Base-by-base conservation (phyloP, 1,140 invertebrate genomes). In the Hycleus cichorii region DNA sequence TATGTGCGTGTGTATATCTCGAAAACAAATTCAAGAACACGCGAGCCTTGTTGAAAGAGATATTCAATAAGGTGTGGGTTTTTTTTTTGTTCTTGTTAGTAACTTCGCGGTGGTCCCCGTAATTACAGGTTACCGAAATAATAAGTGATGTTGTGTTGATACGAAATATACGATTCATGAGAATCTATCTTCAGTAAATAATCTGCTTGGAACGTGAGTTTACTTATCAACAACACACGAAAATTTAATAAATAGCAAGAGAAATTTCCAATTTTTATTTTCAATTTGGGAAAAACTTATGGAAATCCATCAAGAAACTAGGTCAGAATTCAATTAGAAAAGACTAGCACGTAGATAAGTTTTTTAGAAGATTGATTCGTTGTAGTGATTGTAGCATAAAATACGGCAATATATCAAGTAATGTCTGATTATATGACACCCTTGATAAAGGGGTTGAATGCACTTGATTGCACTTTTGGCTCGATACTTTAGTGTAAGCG, bases 101-200 rank as follows among this genome's bases (percentile, higher is more conserved):
- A 32, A 63, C 67, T 68, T 65, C 69, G 63, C 63, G 69, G 69
- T 70, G 69, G 69, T 70, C 65, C 57, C 60, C 47, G 65, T 69
- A 70, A 70, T 69, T 68, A 64, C 59, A 59, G 66, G 69, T 62
- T 70, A 63, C 61, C 60, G 59, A 70, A 69, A 69, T 70, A 70
- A 70, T 70, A 67, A 69, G 32, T 32, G 32, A 4, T 32, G 32
- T 32, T 61, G 62, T 58, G 59, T 59, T 47, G 50, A 56, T 67
- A 66, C 65, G 67, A 69, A 67, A 67, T 65, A 32, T 32, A 32
- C 63, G 65, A 65, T 62, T 65, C 69, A 68, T 69, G 69, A 70
- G 69, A 70, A 70, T 67, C 65, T 54, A 59, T 65, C 58, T 63
- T 67, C 65, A 68, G 65, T 66, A 62, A 64, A 64, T 59, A 63